Base-by-base conservation (phyloP, 2,888 invertebrate species). In the Phasia obesa region DNA sequence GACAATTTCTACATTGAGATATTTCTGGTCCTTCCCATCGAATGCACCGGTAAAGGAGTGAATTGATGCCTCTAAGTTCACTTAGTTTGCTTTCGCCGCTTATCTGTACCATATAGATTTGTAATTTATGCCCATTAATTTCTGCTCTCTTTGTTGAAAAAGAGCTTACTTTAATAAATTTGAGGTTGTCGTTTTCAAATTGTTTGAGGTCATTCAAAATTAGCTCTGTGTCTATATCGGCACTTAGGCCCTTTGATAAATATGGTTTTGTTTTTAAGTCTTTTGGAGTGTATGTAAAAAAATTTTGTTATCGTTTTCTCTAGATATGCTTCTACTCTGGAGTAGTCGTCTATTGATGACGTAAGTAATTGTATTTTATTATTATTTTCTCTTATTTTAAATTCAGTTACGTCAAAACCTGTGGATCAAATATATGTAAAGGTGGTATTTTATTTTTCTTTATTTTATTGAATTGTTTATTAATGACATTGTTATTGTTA, bases 41-140 rank as follows among this genome's bases (percentile, higher is more conserved):
- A 15, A 44, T 13, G 13, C 55, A 55, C 27, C 55, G 51, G 13
- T 51, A 23, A 15, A 57, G 57, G 11, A 31, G 31, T 31, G 17
- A 17, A 4, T 57, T 31, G 2, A 57, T 31, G 11, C 3, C 9
- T 47, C 27, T 42, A 0, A 17, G 11, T n/a, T 47, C 25, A 13
- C 19, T 47, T 31, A 65, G 38, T 19, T 57, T 69, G 38, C 73
- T 67, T n/a, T 82, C 75, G 21, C 60, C 23, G 3, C 25, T 74
- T 62, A 74, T 69, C 64, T 82, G 78, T 6, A 78, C 57, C 47
- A 83, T 51, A 38, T 67, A 35, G n/a, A 70, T 70, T 42, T 27
- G 47, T 1, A 57, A 57, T 57, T 31, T 25, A 57, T 17, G 35
- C 3, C 31, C 42, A 31, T 57, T 31, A 4, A 13, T 27, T 7